Evolutionary conservation across 2,888 invertebrate species (phyloP), one percentile per base, ranked within the genome.

Genomic region (Cabera pusaria): DNA sequence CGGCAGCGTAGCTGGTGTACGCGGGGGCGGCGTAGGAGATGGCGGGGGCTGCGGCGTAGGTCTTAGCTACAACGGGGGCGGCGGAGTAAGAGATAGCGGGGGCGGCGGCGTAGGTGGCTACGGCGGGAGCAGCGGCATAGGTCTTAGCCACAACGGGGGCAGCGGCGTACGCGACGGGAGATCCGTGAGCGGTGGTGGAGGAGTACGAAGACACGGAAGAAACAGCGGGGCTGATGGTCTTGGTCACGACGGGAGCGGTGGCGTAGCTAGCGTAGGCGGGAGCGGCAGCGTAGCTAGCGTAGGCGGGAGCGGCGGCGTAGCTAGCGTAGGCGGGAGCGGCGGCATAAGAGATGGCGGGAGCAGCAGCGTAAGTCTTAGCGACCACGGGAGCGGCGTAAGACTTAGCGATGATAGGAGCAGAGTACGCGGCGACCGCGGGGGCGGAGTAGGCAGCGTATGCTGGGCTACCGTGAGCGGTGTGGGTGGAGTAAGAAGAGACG

Each of bases 301-400:
- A 62, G n/a, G 86, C 72, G 38, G 90, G 82, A 40, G 88, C 84
- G 31, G 82, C 61, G 45, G 69, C 70, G 39, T 77, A 65, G 9
- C 1, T 5, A 8, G 60, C 44, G 26, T 52, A 37, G 35, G 61
- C 48, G 6, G 68, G 66, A 48, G 81, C 74, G 4, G 70, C 52
- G 10, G 65, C 66, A 58, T 72, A 76, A 40, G 71, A 58, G 51
- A 69, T 64, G 33, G 68, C 57, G 52, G 69, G 46, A 50, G 64
- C 45, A 29, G 68, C n/a, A n/a, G 82, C 61, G 45, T 70, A 70
- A 38, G 77, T 65, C 6, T 4, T 5, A 9, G 60, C 43, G 26
- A 53, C 38, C 34, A 60, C 48, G 36, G 63, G 55, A 25, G 61
- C 57, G 44, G 58, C 64, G 36, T 50, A 46, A 7, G 27, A 24